Base-by-base conservation (phyloP, 2,888 invertebrate genomes). In the Apodemia mormo region DNA sequence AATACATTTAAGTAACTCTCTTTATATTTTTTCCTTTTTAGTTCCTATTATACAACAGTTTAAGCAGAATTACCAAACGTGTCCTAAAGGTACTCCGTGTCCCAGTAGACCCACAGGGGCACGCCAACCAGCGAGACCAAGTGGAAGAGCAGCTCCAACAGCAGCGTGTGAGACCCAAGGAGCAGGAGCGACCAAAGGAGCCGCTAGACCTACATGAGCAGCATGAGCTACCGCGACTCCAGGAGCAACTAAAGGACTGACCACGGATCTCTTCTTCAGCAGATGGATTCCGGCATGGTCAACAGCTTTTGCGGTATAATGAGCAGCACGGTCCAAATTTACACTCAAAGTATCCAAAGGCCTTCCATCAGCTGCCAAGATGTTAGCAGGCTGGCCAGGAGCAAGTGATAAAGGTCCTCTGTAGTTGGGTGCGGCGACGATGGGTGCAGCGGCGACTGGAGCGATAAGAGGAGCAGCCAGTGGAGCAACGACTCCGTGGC, bases 321-420 rank as follows among this genome's bases (percentile, higher is more conserved):
- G 92, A 69, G 88, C 87, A 14, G 87, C 90, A 69, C 90, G 90
- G 79, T 92, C 92, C 76, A 90, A 79, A 80, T 92, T 92, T 56
- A 93, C 93, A 74, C 89, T 91, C 56, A 92, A 81, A 68, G 93
- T 93, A 74, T 93, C 93, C 64, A 93, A 80, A 2, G 93, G 93
- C 78, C 91, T 90, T 80, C 93, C 92, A 74, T 91, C 92, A 66
- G 89, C 84, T 67, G 90, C 90, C 74, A 91, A 74, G 71, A 93
- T 88, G 81, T 84, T 88, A 75, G 93, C 93, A 66, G 93, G 93
- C 76, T 92, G 91, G 40, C 89, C 87, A 54, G 90, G 92, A 66
- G 87, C 87, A 30, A 92, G 85, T 2, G 93, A 93, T 65, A 91
- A 81, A 0, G 92, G 92, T n/a, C 87, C 90, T 73, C 89, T 86